Conservation (phyloP, 2,888 invertebrate genomes). For the Caenorhabditis sp. region DNA sequence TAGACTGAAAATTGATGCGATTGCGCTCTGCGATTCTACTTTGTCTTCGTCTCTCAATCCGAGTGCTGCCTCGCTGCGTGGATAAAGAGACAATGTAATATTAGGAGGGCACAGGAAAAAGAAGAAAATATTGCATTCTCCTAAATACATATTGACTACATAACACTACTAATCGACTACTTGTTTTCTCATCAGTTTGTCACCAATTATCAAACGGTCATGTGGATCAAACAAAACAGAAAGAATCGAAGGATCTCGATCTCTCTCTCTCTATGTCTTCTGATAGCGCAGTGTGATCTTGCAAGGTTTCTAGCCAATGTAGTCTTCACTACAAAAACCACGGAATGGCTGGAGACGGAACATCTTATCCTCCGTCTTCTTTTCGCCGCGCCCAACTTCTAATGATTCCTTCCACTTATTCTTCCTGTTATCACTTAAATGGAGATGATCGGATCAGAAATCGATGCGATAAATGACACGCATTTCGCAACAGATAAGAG, state of each 20-base stretch:
- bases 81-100: no score
- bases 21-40: no score
- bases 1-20: conserved; percentile 41
- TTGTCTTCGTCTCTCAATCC: not conserved
- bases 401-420: not conserved
- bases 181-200: not conserved
- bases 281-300: conserved; percentile 23
- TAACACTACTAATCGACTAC: no score
- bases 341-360: conserved; percentile 33
- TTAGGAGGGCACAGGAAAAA: no score
- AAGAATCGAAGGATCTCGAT: conserved; percentile 4
- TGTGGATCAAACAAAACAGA: not conserved
- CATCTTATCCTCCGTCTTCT: conserved; percentile 9
- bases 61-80: no score
- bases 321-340: conserved; percentile 50
- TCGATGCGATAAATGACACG: conserved; percentile 9
- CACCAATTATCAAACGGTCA: no score
- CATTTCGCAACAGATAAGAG: conserved; percentile 43
- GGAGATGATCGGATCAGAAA: conserved; percentile 58
- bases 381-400: conserved; percentile 31
- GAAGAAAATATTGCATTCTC: no score
- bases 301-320: conserved; percentile 45
- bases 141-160: no score
- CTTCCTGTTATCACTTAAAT: conserved; percentile 13
- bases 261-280: not conserved